Base-by-base conservation (phyloP, 2,797 vertebrate genomes). In the Enteromius mattozi region DNA sequence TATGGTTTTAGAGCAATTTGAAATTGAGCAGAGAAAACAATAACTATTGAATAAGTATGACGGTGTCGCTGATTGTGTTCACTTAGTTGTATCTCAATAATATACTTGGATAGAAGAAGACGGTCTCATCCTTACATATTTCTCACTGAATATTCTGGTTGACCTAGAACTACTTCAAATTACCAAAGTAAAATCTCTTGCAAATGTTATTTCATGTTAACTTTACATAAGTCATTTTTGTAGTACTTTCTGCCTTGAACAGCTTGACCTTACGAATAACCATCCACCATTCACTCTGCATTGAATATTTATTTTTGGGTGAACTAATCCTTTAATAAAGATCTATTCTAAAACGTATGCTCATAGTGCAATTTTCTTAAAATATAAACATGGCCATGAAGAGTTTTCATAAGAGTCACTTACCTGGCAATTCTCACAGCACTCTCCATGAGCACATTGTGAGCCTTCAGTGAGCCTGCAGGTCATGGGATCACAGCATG, bases 381-480 rank as follows among this genome's bases (percentile, higher is more conserved):
- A 54, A 56, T n/a, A 54, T 8, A 3, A 54, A 21, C 17, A 54
- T 14, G 2, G 21, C 2, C 68, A 42, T 45, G 37, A n/a, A 69
- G 21, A 10, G 54, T 24, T 59, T 51, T 24, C 54, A 59, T 24
- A 27, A 27, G n/a, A 65, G n/a, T 45, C 35, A 63, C 45, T n/a
- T 24, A 98, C 97, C 96, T 95, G 91, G 88, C 97, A 99, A 70
- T 91, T 81, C 1, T 95, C 93, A 78, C 97, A 98, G 93, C 97
- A 99, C 14, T 85, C 87, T 2, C 97, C 97, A 0, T 92, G 91
- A 2, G 96, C 96, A 1, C 97, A 98, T 75, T 91, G 87, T 0
- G 96, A 95, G 72, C 96, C 96, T 37, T 81, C 71, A 0, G 91
- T 93, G 86, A 98, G 93, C 10, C 85, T 95, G 84, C 97, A 98